Conservation (phyloP, 2,888 invertebrate genomes). For the Drosophila leonis region DNA sequence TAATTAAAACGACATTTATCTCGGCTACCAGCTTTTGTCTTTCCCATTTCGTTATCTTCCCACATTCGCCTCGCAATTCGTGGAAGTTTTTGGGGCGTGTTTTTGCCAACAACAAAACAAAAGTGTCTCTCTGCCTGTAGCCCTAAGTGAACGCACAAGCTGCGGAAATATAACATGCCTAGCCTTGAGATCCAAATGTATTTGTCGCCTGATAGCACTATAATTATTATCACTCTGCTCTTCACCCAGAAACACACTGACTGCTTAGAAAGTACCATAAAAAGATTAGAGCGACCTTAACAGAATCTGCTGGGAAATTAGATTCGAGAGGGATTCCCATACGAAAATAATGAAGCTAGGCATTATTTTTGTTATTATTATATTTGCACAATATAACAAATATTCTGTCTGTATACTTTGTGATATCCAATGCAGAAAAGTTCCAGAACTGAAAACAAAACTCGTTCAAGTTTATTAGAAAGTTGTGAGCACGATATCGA, state of each 20-base stretch:
- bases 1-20: conserved; percentile 73
- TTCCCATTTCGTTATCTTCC: conserved; percentile 29
- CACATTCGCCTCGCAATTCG: conserved; percentile 21
- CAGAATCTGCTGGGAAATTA: background rate
- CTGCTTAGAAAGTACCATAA: background rate
- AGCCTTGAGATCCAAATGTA: conserved; percentile 61
- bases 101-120: conserved; percentile 31
- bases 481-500: background rate
- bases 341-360: no score
- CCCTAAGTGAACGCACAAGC: conserved; percentile 29
- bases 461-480: background rate
- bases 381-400: background rate
- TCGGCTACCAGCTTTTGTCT: conserved; percentile 21
- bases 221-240: conserved; percentile 30
- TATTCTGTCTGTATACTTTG: no score
- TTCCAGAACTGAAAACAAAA: background rate
- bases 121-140: conserved; percentile 19
- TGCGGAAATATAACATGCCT: conserved; percentile 18
- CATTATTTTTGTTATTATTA: background rate
- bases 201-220: conserved; percentile 40
- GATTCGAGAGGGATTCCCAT: background rate
- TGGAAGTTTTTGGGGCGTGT: conserved; percentile 35
- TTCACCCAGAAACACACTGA: conserved; percentile 18
- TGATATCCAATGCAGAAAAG: background rate
- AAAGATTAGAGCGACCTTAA: background rate